Evolutionary conservation across 2,113 vertebrate species (phyloP).

Genomic region (Nothoprocta perdicaria): DNA sequence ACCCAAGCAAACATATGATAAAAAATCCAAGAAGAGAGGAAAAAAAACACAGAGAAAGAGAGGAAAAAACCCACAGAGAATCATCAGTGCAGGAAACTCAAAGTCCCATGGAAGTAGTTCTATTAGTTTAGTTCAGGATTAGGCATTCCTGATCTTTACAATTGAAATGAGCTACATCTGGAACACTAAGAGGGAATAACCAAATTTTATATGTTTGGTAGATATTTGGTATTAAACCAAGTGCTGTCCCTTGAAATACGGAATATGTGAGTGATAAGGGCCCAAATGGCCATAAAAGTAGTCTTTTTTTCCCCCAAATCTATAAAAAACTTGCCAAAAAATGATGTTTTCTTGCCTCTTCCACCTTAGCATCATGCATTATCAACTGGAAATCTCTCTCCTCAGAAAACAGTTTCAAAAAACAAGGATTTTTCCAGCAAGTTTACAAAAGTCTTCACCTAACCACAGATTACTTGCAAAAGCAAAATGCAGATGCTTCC

Average conservation of each 20-base stretch:
- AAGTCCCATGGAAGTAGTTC: neutral
- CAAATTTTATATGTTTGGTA: neutral
- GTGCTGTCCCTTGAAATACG: neutral
- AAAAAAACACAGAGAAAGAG: constrained; percentile 25
- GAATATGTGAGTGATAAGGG: neutral
- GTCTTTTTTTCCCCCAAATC: neutral
- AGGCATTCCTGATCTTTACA: neutral
- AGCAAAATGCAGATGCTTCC: constrained; percentile 50
- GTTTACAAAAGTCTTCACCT: neutral
- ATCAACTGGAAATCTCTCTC: constrained; percentile 15
- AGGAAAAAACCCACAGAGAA: neutral
- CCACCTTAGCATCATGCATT: neutral
- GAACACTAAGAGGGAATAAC: neutral
- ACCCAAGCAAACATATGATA: constrained; percentile 4
- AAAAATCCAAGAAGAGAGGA: constrained; percentile 31
- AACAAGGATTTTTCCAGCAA: neutral
- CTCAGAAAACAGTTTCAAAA: constrained; percentile 15
- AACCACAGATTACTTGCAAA: constrained; percentile 21
- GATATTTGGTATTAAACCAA: neutral
- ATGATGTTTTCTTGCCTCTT: neutral
- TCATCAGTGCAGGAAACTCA: neutral
- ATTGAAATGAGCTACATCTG: constrained; percentile 36
- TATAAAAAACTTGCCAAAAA: constrained; percentile 33
- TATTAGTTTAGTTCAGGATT: constrained; percentile 28
- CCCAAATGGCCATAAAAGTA: neutral